Conservation (phyloP, 1,140 invertebrate species). For the Chymomyza costata region DNA sequence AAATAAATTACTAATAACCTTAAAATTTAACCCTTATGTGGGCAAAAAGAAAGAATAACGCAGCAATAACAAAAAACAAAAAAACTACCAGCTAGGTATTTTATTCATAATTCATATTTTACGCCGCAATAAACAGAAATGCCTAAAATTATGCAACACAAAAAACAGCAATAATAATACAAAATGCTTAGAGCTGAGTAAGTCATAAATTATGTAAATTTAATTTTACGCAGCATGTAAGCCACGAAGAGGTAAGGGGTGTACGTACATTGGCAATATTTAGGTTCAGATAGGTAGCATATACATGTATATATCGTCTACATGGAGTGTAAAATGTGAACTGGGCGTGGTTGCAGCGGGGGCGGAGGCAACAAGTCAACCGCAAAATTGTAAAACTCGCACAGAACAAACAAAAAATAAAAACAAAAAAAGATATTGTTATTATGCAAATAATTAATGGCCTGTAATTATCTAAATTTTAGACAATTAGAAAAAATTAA, state of each 20-base stretch:
- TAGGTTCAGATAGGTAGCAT: too few species aligned
- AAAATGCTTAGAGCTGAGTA: slow-evolving; percentile 4
- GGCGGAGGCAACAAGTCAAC: not conserved
- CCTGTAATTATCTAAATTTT: slow-evolving; percentile 72
- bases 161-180: too few species aligned
- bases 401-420: not conserved
- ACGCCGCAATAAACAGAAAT: slow-evolving; percentile 72
- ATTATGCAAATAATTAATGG: slow-evolving; percentile 49
- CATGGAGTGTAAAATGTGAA: too few species aligned
- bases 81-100: slow-evolving; percentile 19
- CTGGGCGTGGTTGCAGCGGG: too few species aligned
- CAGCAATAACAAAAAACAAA: slow-evolving; percentile 6
- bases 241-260: too few species aligned
- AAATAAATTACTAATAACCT: slow-evolving; percentile 72
- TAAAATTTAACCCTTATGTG: slow-evolving; percentile 68
- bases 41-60: slow-evolving; percentile 27
- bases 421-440: not conserved
- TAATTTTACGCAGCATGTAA: not conserved
- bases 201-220: slow-evolving; percentile 5
- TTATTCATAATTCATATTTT: slow-evolving; percentile 71
- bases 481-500: slow-evolving; percentile 73
- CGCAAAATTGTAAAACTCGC: not conserved
- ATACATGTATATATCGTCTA: too few species aligned
- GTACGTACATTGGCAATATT: too few species aligned
- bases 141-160: slow-evolving; percentile 70